Percentiles rank a stretch among this genome's conserved stretches.
Evolutionary conservation across 1,140 invertebrate species (phyloP).

Genomic region (Metaphire vulgaris): DNA sequence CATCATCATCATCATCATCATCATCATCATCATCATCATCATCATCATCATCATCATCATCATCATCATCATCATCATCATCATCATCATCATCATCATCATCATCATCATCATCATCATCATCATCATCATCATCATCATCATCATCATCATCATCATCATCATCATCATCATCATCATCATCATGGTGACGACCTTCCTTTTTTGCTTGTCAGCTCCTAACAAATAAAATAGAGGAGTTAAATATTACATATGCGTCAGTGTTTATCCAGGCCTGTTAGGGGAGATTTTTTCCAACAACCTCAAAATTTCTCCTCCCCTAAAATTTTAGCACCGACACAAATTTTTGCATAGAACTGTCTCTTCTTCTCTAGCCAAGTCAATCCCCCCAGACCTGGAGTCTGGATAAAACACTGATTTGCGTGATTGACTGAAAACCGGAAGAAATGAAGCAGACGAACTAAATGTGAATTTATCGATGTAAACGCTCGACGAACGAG

Average conservation of each 20-base stretch:
- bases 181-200: not conserved
- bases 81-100: not conserved
- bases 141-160: not conserved
- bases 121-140: not conserved
- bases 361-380: too few species aligned
- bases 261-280: not conserved
- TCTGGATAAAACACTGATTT: not conserved
- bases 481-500: too few species aligned
- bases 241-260: not conserved
- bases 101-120: constrained; percentile 5
- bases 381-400: not conserved
- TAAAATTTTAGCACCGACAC: too few species aligned
- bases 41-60: constrained; percentile 9
- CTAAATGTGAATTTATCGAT: too few species aligned
- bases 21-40: not conserved
- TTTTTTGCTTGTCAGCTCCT: too few species aligned
- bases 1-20: constrained; percentile 8
- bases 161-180: not conserved
- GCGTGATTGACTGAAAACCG: not conserved
- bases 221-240: not conserved
- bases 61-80: not conserved
- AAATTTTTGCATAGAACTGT: too few species aligned
- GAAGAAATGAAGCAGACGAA: too few species aligned
- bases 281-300: too few species aligned
- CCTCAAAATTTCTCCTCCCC: too few species aligned